phyloP scores from a whole-genome alignment of 2,888 invertebrate species.

The Chorisops tibialis region DNA sequence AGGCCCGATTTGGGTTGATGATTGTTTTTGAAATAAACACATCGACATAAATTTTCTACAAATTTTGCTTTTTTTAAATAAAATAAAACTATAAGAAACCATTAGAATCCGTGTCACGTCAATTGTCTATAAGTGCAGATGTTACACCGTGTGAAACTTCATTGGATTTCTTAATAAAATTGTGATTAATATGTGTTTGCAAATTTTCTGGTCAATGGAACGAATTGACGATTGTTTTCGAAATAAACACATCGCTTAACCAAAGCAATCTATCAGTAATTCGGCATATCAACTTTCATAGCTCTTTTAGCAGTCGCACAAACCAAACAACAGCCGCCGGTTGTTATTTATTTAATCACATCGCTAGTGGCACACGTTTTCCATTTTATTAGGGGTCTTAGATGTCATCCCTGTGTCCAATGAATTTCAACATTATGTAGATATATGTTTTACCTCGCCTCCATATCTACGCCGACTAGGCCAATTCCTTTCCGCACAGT shows the following conservation, averaged over 20 bases:
- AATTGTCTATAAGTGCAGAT: no score
- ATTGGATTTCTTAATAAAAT: no score
- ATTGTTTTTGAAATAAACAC: no score
- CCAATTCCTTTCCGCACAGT: neutral
- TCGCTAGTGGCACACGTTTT: slow-evolving; percentile 23
- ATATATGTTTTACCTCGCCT: neutral
- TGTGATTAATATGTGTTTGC: no score
- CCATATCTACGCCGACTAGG: neutral
- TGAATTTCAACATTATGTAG: neutral
- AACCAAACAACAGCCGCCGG: slow-evolving; percentile 24
- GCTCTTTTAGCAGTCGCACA: slow-evolving; percentile 25
- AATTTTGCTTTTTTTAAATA: no score
- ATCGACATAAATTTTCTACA: no score
- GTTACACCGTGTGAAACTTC: no score
- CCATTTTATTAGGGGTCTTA: slow-evolving; percentile 24
- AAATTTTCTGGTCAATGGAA: no score
- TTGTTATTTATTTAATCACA: slow-evolving; percentile 27
- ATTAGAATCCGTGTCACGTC: no score
- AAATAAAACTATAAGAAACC: no score
- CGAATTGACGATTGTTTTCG: slow-evolving; percentile 16
- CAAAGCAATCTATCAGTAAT: slow-evolving; percentile 11
- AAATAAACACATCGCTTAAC: slow-evolving; percentile 9
- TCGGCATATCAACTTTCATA: slow-evolving; percentile 24
- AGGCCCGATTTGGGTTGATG: no score
- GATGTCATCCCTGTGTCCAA: slow-evolving; percentile 6